Conservation (phyloP, 1,140 invertebrate genomes). For the Macrostomum lignano region DNA sequence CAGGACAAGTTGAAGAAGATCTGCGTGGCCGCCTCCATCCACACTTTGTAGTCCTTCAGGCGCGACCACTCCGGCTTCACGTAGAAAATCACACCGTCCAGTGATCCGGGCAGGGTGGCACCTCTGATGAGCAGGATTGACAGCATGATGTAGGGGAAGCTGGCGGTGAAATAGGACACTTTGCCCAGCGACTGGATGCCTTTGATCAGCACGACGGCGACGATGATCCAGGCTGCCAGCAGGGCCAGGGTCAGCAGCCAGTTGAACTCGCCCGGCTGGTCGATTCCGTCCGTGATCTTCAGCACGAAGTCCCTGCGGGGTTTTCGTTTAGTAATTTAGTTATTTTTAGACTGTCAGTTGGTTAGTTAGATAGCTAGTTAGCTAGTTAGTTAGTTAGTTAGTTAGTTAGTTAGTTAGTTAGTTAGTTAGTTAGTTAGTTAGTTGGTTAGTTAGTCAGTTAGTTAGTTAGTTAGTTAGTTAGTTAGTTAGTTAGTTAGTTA, state of each 20-base stretch:
- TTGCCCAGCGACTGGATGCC: constrained; percentile 27
- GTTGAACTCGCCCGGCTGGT: constrained; percentile 40
- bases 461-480: too few species aligned
- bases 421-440: too few species aligned
- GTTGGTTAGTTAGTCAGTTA: too few species aligned
- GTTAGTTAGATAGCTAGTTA: not conserved
- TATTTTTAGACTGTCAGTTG: not conserved
- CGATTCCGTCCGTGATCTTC: constrained; percentile 41
- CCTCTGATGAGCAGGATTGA: constrained; percentile 46
- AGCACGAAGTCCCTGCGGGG: constrained; percentile 38
- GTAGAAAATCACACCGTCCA: constrained; percentile 40
- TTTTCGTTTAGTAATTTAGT: constrained; percentile 5
- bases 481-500: too few species aligned
- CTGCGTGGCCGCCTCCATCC: constrained; percentile 67
- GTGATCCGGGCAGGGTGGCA: constrained; percentile 43
- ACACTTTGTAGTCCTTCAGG: constrained; percentile 27
- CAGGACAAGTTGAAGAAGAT: constrained; percentile 72
- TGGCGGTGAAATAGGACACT: constrained; percentile 41
- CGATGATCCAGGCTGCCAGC: constrained; percentile 19
- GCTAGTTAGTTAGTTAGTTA: not conserved
- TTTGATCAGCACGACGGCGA: constrained; percentile 14
- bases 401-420: not conserved
- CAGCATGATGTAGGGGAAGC: constrained; percentile 50
- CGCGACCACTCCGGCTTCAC: constrained; percentile 3
- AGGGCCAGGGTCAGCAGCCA: constrained; percentile 31